Evolutionary conservation across 1,140 invertebrate species (phyloP).

Genomic region (Drosophila melanogaster): DNA sequence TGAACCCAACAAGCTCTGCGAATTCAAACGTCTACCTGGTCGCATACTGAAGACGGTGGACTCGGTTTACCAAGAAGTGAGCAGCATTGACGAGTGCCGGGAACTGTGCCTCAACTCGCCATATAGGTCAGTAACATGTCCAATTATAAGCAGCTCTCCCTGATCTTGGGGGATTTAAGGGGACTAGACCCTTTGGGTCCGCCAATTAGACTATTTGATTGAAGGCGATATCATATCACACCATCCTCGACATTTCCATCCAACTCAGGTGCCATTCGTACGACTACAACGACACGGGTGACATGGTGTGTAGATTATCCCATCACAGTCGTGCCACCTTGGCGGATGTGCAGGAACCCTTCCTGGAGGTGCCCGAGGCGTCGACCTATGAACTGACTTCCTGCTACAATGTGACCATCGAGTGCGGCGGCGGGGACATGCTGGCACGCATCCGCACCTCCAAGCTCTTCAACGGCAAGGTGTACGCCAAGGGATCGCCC

Average conservation of each 20-base stretch:
- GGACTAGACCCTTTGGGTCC: too few species aligned
- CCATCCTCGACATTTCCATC: background rate
- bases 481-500: constrained; percentile 96
- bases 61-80: constrained; percentile 95
- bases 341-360: constrained; percentile 95
- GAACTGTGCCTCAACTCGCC: constrained; percentile 95
- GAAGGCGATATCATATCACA: background rate
- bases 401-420: constrained; percentile 97
- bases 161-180: too few species aligned
- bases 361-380: constrained; percentile 94
- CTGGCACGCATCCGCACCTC: constrained; percentile 95
- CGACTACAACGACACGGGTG: constrained; percentile 96
- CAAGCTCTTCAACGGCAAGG: constrained; percentile 96
- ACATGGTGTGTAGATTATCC: constrained; percentile 95
- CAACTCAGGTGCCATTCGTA: constrained; percentile 92
- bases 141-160: too few species aligned
- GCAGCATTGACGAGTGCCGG: constrained; percentile 93
- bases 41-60: constrained; percentile 97
- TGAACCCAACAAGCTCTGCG: constrained; percentile 95
- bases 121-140: constrained; percentile 85
- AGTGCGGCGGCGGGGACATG: constrained; percentile 96
- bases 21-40: constrained; percentile 94
- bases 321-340: constrained; percentile 95
- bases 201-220: background rate
- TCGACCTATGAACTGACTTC: constrained; percentile 96